These are phyloP conservation scores for Elysia crispata DNA, from an alignment of 2,888 invertebrate species.

Conservation along the genomic window DNA sequence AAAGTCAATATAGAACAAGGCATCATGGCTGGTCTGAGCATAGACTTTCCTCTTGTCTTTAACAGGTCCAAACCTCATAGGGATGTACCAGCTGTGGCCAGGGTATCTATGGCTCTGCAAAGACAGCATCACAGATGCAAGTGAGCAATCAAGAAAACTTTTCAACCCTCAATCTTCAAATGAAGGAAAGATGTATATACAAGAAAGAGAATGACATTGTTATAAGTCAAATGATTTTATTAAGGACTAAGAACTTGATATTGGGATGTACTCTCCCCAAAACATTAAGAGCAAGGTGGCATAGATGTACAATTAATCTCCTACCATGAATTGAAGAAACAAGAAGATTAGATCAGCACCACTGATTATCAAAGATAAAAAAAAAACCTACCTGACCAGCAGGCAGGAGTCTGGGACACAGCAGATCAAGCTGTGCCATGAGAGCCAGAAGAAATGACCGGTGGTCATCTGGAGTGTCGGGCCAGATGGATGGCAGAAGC, in stretches of 20 bases:
- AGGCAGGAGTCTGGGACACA: constrained; percentile 64
- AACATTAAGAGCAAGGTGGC: no score
- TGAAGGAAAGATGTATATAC: no score
- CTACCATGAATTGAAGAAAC: no score
- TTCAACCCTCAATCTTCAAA: no score
- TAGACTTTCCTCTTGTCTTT: constrained; percentile 58
- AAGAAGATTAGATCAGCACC: no score
- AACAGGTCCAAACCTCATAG: constrained; percentile 62
- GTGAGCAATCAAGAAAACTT: no score
- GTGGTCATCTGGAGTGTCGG: constrained; percentile 63
- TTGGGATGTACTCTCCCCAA: no score
- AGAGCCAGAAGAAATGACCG: constrained; percentile 71
- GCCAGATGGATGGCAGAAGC: constrained; percentile 72
- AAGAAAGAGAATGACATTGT: no score
- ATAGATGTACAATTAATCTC: no score
- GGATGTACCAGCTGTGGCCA: constrained; percentile 68
- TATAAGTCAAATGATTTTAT: no score
- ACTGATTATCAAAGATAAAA: no score
- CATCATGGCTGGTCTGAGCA: constrained; percentile 62
- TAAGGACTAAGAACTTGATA: no score
- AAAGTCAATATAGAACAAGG: constrained; percentile 74
- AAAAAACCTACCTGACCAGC: constrained; percentile 49
- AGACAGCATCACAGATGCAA: not conserved
- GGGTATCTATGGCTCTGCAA: constrained; percentile 46
- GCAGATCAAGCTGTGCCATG: constrained; percentile 75